Base-by-base conservation (phyloP, 2,113 vertebrate species). In the Zosterops japonicus region DNA sequence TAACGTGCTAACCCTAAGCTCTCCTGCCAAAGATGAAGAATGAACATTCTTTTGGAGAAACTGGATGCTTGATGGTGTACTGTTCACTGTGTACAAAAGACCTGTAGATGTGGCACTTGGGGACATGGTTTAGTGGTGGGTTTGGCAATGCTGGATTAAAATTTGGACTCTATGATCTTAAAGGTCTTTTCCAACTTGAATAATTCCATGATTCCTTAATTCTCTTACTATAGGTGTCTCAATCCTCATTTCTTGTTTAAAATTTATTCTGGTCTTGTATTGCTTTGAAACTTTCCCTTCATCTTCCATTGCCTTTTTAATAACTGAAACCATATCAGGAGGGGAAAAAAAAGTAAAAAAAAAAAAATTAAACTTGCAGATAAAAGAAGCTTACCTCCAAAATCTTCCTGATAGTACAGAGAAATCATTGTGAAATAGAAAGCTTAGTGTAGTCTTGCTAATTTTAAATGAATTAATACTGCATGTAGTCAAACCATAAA, bases 401-500 rank as follows among this genome's bases (percentile, higher is more conserved):
- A 97, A 95, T 83, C 96, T 96, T 59, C 46, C 75, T 97, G 94
- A 97, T 80, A 85, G 71, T 80, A 67, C 21, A 87, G 91, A 95
- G 96, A 97, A 96, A 90, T 96, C 59, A 79, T 36, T 64, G 69
- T 89, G 96, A 97, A 96, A 97, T 89, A 91, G 92, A 96, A 96
- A 97, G 35, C 83, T 78, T 87, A 46, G 72, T 63, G 15, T 92
- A 93, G 80, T 95, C 95, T 96, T 72, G 63, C 84, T 98, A 97
- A 97, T 98, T 98, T 95, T 96, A 96, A 97, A 95, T 92, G 63
- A 83, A 90, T 97, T 97, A 95, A 96, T 97, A 95, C 29, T 72
- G 31, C 65, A 44, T 82, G 64, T 90, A 91, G 79, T 95, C 91
- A 96, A 89, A 94, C 76, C 92, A 81, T 95, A 95, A 97, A 95